A percentile compares a stretch with the other conserved stretches of the same genome.
Conservation (phyloP, 2,113 vertebrate species). For the Oncorhynchus clarkii region DNA sequence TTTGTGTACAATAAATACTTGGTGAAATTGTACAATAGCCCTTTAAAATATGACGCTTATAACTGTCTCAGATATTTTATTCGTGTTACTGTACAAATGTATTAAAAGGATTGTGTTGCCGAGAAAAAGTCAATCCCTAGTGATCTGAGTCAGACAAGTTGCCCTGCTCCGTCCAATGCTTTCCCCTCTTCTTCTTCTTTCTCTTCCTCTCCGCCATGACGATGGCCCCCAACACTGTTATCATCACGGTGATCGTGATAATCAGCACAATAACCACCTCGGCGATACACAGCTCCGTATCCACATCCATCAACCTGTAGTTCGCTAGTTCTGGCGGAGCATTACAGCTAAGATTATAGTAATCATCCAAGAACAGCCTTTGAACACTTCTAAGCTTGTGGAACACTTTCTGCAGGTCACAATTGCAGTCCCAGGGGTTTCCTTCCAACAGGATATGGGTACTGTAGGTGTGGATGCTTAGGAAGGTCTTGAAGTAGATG, state of each 20-base stretch:
- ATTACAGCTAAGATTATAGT: conserved; percentile 71
- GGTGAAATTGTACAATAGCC: background rate
- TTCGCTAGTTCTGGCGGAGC: conserved; percentile 56
- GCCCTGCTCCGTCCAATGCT: conserved; percentile 75
- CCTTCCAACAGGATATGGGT: conserved; percentile 74
- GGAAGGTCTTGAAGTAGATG: conserved; percentile 75
- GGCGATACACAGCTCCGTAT: conserved; percentile 73
- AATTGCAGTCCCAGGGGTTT: conserved; percentile 82
- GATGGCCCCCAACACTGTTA: conserved; percentile 78
- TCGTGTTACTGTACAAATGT: background rate
- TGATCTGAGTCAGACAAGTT: conserved; percentile 66
- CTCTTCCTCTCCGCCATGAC: conserved; percentile 79
- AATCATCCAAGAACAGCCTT: conserved; percentile 77
- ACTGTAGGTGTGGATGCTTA: conserved; percentile 74
- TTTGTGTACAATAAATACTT: background rate
- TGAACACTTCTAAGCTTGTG: conserved; percentile 74
- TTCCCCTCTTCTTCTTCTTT: conserved; percentile 66
- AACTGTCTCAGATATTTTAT: background rate
- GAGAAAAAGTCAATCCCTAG: conserved; percentile 13
- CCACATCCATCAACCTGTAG: conserved; percentile 65
- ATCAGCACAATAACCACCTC: conserved; percentile 81
- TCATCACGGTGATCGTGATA: conserved; percentile 76
- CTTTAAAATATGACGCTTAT: background rate
- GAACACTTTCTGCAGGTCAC: conserved; percentile 80
- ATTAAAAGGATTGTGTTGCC: background rate